A percentile compares a stretch with the other conserved stretches of the same genome.
phyloP scores from a whole-genome alignment of 2,797 vertebrate species.

The Pseudomugil tenellus region DNA sequence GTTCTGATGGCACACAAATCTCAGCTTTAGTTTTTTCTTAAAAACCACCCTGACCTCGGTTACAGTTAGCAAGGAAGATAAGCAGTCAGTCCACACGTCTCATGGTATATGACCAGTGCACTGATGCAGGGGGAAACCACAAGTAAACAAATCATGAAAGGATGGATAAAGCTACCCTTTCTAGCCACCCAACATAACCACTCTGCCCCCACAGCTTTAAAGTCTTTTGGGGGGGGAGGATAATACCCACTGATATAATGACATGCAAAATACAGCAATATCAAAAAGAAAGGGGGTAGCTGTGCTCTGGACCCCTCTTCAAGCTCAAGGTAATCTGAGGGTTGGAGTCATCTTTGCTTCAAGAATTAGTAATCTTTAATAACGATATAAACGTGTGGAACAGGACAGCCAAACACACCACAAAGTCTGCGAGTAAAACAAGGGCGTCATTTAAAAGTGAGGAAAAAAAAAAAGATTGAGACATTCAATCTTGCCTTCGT shows the following conservation, averaged over 20 bases:
- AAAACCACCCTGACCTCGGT: slow-evolving; percentile 47
- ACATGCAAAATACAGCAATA: slow-evolving; percentile 76
- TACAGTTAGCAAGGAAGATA: slow-evolving; percentile 30
- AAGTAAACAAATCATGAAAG: slow-evolving; percentile 40
- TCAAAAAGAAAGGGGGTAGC: slow-evolving; percentile 60
- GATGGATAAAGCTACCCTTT: slow-evolving; percentile 38
- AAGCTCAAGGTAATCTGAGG: slow-evolving; percentile 27
- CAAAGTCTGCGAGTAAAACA: slow-evolving; percentile 25
- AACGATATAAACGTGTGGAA: slow-evolving; percentile 39
- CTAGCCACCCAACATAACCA: slow-evolving; percentile 38
- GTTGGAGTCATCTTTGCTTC: slow-evolving; percentile 32
- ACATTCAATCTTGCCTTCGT: slow-evolving; percentile 47
- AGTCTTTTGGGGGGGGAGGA: slow-evolving; percentile 24
- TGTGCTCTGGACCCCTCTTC: slow-evolving; percentile 40
- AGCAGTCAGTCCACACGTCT: slow-evolving; percentile 38
- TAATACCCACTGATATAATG: slow-evolving; percentile 63
- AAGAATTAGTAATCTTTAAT: slow-evolving; percentile 23
- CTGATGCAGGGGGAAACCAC: slow-evolving; percentile 36
- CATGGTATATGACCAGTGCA: slow-evolving; percentile 32
- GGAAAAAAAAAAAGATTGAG: slow-evolving; percentile 12
- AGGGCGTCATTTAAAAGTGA: slow-evolving; percentile 23
- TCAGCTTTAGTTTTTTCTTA: slow-evolving; percentile 45
- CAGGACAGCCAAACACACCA: slow-evolving; percentile 44
- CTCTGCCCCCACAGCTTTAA: slow-evolving; percentile 43
- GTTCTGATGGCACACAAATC: slow-evolving; percentile 55